Conservation (phyloP, 2,113 vertebrate species). For the Cervus canadensis region DNA sequence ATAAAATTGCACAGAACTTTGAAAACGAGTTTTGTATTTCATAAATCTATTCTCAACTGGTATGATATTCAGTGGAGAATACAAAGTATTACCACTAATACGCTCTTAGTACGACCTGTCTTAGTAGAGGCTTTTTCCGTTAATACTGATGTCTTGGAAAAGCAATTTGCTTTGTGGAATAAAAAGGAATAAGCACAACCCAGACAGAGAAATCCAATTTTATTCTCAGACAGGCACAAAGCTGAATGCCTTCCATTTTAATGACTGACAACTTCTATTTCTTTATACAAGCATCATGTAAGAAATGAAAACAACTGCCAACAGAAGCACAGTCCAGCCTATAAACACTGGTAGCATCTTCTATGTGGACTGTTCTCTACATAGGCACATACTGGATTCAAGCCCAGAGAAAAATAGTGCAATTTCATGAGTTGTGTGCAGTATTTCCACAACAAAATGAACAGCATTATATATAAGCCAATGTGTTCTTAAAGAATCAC, state of each 20-base stretch:
- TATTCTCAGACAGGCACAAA: conserved; percentile 72
- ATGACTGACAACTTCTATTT: conserved; percentile 72
- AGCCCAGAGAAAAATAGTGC: background rate
- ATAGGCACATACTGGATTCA: background rate
- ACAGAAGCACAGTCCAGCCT: background rate
- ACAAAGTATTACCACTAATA: conserved; percentile 58
- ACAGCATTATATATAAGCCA: background rate
- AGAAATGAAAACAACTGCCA: conserved; percentile 39
- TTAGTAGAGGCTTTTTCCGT: conserved; percentile 62
- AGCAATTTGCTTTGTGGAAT: conserved; percentile 80
- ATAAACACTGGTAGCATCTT: background rate
- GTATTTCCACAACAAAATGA: background rate
- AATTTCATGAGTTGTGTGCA: background rate
- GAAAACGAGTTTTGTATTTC: conserved; percentile 64
- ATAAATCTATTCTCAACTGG: conserved; percentile 19
- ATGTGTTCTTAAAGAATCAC: background rate
- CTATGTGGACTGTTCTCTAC: background rate
- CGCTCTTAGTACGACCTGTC: conserved; percentile 64
- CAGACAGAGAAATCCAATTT: conserved; percentile 81
- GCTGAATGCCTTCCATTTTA: conserved; percentile 75
- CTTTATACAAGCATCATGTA: conserved; percentile 27
- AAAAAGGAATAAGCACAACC: conserved; percentile 72
- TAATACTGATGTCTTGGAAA: conserved; percentile 62
- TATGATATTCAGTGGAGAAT: conserved; percentile 34
- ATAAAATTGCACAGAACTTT: conserved; percentile 43